Conservation (phyloP, 1,140 invertebrate species). For the Eurosta solidaginis region DNA sequence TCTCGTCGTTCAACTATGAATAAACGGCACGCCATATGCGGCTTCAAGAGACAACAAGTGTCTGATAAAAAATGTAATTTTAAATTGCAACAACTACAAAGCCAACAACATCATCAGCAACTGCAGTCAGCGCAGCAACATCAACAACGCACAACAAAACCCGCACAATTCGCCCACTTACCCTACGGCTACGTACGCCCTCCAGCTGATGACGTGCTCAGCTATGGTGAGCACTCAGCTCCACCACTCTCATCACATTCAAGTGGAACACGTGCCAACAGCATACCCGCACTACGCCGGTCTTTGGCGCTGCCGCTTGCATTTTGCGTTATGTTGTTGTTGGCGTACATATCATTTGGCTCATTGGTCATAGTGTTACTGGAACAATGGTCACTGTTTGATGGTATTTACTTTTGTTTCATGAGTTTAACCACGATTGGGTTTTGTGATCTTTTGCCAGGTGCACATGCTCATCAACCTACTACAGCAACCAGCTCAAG, state of each 20-base stretch:
- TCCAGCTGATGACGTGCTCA: not conserved
- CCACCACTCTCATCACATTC: conserved; percentile 3
- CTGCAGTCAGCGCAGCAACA: conserved; percentile 65
- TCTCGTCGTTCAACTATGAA: conserved; percentile 62
- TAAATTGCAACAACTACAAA: conserved; percentile 76
- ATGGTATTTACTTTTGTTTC: conserved; percentile 94
- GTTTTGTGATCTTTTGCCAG: conserved; percentile 87
- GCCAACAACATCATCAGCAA: conserved; percentile 73
- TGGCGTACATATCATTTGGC: conserved; percentile 84
- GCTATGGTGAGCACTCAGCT: conserved; percentile 7
- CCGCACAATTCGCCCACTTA: not conserved
- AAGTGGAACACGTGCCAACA: not conserved
- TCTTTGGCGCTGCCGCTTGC: conserved; percentile 77
- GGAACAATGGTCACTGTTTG: conserved; percentile 85
- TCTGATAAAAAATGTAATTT: conserved; percentile 76
- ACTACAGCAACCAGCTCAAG: too few species aligned
- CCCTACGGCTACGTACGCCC: conserved; percentile 29
- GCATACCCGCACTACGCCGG: conserved; percentile 57
- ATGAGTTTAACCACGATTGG: conserved; percentile 92
- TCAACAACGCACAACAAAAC: not conserved
- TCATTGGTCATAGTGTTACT: conserved; percentile 84
- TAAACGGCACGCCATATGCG: conserved; percentile 69
- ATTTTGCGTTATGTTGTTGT: conserved; percentile 77
- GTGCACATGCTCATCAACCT: conserved; percentile 67
- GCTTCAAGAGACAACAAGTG: conserved; percentile 74